Evolutionary conservation across 2,888 invertebrate genomes (phyloP).

Genomic region (Priocnemis perturbator): DNA sequence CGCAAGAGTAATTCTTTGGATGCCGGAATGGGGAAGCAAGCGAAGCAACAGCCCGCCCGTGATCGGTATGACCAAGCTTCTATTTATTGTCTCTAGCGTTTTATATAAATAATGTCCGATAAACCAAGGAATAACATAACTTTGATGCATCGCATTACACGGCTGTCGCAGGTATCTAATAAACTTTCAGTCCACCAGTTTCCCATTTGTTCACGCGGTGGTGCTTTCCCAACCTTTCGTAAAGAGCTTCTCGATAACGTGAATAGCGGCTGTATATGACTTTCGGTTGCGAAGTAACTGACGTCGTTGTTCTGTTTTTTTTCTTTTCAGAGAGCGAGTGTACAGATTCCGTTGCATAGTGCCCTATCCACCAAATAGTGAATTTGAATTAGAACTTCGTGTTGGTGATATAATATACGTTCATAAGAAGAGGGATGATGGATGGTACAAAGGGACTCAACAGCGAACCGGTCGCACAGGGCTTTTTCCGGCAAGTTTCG

Average conservation of each 20-base stretch:
- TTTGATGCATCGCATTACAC: no score
- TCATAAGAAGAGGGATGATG: constrained; percentile 93
- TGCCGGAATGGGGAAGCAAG: constrained; percentile 78
- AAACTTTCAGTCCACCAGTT: background rate
- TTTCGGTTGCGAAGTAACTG: constrained; percentile 6
- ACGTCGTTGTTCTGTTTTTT: background rate
- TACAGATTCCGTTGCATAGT: constrained; percentile 92
- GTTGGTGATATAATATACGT: constrained; percentile 95
- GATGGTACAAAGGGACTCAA: constrained; percentile 96
- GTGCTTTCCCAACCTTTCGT: constrained; percentile 22
- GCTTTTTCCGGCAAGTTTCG: constrained; percentile 96
- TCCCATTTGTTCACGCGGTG: background rate
- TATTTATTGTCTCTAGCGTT: background rate
- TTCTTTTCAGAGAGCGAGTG: constrained; percentile 57
- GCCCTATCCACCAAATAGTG: constrained; percentile 95
- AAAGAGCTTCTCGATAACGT: constrained; percentile 18
- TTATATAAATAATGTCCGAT: no score
- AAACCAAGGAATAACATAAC: no score
- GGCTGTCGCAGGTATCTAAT: background rate
- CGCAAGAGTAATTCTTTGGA: constrained; percentile 91
- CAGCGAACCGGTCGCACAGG: constrained; percentile 94
- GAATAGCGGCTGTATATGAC: no score
- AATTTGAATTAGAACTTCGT: constrained; percentile 92
- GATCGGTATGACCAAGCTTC: constrained; percentile 73
- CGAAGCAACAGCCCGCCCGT: constrained; percentile 75